These are phyloP conservation scores for Phylloscopus trochilus DNA, from an alignment of 2,113 vertebrate species.

Conservation along the genomic window DNA sequence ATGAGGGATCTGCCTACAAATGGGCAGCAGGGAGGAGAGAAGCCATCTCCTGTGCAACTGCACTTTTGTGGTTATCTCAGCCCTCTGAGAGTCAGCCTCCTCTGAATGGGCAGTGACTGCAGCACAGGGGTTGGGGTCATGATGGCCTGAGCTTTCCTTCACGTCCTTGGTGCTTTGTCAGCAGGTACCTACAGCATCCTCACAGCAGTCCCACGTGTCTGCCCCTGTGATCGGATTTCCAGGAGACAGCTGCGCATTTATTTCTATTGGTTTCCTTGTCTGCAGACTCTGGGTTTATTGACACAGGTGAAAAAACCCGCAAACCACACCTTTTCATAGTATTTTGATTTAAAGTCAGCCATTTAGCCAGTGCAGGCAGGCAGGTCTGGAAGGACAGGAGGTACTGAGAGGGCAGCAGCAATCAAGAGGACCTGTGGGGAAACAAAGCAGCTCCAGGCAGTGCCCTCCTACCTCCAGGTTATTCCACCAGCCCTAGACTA, in stretches of 20 bases:
- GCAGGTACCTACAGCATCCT: accelerated
- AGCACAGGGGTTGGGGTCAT: neutral
- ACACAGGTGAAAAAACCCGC: neutral
- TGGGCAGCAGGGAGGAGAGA: neutral
- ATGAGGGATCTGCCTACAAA: accelerated
- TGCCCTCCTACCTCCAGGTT: neutral
- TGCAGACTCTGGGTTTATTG: neutral
- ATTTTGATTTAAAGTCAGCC: neutral
- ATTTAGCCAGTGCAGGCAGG: neutral
- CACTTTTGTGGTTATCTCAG: neutral
- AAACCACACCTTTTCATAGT: neutral
- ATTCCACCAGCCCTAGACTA: neutral
- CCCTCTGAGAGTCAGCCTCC: neutral
- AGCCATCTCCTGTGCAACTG: neutral
- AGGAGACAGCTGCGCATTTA: neutral
- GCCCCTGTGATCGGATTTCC: neutral
- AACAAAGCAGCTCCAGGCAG: neutral
- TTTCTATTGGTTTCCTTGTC: neutral
- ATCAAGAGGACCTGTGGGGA: neutral
- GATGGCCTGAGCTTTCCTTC: neutral
- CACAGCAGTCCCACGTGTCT: neutral
- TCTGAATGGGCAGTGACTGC: neutral
- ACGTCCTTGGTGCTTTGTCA: accelerated
- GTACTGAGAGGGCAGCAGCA: neutral
- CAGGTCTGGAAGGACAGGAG: neutral